These are phyloP conservation scores for Willowsia nigromaculata DNA, from an alignment of 2,888 invertebrate genomes.

Conservation along the genomic window DNA sequence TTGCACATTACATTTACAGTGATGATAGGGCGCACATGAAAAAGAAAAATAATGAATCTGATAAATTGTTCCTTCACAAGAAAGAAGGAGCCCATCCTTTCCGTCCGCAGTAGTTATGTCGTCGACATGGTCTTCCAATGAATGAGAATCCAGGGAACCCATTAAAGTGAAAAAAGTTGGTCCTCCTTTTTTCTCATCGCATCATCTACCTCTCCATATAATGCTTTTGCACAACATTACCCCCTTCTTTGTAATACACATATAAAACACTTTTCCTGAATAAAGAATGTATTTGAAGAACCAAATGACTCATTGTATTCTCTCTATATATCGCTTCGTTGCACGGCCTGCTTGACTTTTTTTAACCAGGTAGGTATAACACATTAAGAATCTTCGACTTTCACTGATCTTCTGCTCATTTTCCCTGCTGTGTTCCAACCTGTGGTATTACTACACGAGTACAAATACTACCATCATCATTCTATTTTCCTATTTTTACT, in stretches of 20 bases:
- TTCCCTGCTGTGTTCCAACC: background rate
- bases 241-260: background rate
- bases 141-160: constrained; percentile 55
- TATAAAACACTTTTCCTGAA: background rate
- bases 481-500: background rate
- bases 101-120: constrained; percentile 10
- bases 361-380: background rate
- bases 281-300: background rate
- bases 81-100: constrained; percentile 19
- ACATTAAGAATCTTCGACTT: background rate
- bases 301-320: background rate
- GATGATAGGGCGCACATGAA: background rate
- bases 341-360: background rate
- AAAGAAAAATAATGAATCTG: constrained; percentile 45
- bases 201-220: constrained; percentile 28
- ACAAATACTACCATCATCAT: constrained; percentile 2
- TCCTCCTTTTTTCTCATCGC: constrained; percentile 38
- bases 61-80: constrained; percentile 34
- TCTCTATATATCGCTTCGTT: background rate
- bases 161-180: constrained; percentile 59
- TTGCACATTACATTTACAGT: background rate
- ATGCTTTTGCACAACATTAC: background rate
- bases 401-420: constrained; percentile 21
- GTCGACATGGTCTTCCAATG: background rate
- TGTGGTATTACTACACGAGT: background rate